Percentiles rank a stretch among this genome's conserved stretches.
Evolutionary conservation across 2,113 vertebrate species (phyloP).

Genomic region (Entomyzon cyanotis): DNA sequence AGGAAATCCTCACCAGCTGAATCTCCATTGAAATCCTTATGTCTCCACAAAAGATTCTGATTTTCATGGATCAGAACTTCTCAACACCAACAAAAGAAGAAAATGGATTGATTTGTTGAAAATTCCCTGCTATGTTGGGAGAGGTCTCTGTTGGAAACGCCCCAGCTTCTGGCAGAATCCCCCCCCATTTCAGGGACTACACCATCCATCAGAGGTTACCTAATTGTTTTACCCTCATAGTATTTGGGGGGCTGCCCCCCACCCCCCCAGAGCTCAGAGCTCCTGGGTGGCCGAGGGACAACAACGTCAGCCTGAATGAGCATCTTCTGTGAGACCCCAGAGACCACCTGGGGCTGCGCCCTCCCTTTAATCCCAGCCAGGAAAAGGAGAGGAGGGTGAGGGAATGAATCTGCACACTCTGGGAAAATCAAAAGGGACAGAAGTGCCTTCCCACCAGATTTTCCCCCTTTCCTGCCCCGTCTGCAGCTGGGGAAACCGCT

Average conservation of each 20-base stretch:
- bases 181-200: neutral
- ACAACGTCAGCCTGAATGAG: neutral
- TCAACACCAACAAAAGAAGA: neutral
- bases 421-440: constrained; percentile 25
- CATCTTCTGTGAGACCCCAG: neutral
- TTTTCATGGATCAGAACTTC: neutral
- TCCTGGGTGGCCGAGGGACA: neutral
- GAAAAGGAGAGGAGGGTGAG: neutral
- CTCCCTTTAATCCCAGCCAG: neutral
- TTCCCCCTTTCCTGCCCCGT: neutral
- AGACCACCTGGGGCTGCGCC: neutral
- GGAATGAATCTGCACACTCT: neutral
- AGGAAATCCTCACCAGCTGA: neutral
- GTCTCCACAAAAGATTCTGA: neutral
- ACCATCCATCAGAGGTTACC: neutral
- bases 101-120: neutral
- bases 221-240: neutral
- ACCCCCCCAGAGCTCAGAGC: neutral
- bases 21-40: neutral
- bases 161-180: neutral
- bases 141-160: neutral
- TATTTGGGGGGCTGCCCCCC: neutral
- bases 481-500: constrained; percentile 45
- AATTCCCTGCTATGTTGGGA: fast-evolving
- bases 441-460: neutral